Conservation (phyloP, 1,140 invertebrate species). For the Aporrectodea caliginosa region DNA sequence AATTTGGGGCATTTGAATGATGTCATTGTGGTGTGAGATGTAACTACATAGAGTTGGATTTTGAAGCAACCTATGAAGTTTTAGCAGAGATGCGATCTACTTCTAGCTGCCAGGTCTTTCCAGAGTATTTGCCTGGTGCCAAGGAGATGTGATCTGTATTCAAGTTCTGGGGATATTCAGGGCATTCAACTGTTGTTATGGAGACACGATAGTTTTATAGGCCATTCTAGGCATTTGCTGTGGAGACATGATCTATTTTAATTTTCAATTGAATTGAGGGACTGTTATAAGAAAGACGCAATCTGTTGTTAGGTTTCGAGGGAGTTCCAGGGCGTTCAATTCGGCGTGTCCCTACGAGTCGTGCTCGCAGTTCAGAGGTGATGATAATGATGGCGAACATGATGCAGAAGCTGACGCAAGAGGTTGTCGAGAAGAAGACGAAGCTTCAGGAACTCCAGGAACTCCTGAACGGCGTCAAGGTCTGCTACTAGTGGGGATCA, state of each 20-base stretch:
- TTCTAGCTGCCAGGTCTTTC: too few species aligned
- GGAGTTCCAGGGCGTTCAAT: background rate
- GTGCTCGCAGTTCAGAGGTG: background rate
- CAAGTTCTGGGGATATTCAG: background rate
- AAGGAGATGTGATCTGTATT: background rate
- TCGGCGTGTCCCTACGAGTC: background rate
- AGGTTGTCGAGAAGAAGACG: background rate
- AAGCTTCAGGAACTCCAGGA: background rate
- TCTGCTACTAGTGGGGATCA: background rate
- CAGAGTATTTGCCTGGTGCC: too few species aligned
- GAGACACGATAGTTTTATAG: background rate
- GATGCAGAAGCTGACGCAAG: background rate
- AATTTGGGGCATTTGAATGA: too few species aligned
- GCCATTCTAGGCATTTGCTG: background rate
- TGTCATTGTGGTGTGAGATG: too few species aligned
- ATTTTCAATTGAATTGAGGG: background rate
- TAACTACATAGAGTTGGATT: too few species aligned
- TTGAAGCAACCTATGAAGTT: too few species aligned
- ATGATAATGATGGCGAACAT: background rate
- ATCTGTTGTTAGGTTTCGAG: background rate
- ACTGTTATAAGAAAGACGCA: too few species aligned
- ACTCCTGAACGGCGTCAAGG: background rate
- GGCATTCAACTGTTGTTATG: background rate
- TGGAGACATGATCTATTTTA: background rate
- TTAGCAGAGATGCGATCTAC: too few species aligned